Evolutionary conservation across 2,797 vertebrate genomes (phyloP).

Genomic region (Threskiornis aethiopicus): DNA sequence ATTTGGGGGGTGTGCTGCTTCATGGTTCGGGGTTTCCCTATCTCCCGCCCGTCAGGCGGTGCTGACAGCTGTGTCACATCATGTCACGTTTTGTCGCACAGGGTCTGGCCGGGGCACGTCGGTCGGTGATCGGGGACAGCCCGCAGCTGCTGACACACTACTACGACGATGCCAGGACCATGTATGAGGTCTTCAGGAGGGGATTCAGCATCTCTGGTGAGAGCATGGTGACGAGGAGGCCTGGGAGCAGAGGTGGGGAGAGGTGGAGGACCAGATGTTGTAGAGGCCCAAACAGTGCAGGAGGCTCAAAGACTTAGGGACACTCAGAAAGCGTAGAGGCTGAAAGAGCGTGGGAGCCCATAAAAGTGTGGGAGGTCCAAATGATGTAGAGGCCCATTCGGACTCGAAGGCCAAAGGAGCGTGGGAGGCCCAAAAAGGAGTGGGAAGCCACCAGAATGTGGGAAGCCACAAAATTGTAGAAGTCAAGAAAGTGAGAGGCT

Average conservation of each 20-base stretch:
- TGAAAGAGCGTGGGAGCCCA: background rate
- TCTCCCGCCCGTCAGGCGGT: accelerated
- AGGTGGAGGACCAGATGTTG: background rate
- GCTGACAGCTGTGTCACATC: background rate
- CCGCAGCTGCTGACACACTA: constrained; percentile 88
- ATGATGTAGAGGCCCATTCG: background rate
- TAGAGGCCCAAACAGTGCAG: no score
- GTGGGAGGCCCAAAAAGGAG: background rate
- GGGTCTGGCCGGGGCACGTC: constrained; percentile 83
- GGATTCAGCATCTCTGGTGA: constrained; percentile 93
- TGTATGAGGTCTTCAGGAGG: constrained; percentile 95
- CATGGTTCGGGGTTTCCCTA: background rate
- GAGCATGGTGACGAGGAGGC: constrained; percentile 3
- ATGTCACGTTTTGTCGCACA: background rate
- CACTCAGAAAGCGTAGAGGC: background rate
- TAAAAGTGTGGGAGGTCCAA: no score
- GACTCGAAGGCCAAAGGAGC: background rate
- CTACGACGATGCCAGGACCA: constrained; percentile 92
- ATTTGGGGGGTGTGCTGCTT: background rate
- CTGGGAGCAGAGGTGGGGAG: background rate
- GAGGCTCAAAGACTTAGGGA: background rate
- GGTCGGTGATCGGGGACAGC: constrained; percentile 87
- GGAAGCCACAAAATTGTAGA: background rate
- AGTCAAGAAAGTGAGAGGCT: background rate
- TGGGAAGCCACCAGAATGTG: background rate